A percentile compares a stretch with the other conserved stretches of the same genome.
Evolutionary conservation across 2,113 vertebrate species (phyloP).

Genomic region (Speoplatyrhinus poulsoni): DNA sequence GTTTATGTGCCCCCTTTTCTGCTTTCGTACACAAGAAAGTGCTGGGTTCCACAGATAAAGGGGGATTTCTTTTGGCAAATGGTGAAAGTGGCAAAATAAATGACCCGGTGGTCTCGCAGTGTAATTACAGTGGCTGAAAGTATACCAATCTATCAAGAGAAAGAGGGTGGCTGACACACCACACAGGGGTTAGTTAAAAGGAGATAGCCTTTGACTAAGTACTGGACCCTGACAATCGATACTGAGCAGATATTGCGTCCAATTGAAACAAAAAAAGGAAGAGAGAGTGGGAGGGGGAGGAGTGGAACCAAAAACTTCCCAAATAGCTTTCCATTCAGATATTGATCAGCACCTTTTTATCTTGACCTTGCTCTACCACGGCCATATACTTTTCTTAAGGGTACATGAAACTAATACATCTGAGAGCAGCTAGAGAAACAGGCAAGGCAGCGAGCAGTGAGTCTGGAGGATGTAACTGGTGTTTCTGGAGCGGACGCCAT

Average conservation of each 20-base stretch:
- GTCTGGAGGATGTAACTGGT: slow-evolving; percentile 62
- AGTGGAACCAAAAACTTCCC: slow-evolving; percentile 88
- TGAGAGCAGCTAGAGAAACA: slow-evolving; percentile 68
- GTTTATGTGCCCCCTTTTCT: slow-evolving; percentile 86
- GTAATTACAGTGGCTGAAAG: slow-evolving; percentile 98
- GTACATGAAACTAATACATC: slow-evolving; percentile 88
- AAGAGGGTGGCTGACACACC: slow-evolving; percentile 83
- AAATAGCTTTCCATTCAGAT: slow-evolving; percentile 91
- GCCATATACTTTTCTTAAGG: slow-evolving; percentile 86
- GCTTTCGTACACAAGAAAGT: slow-evolving; percentile 89
- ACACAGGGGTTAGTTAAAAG: slow-evolving; percentile 97
- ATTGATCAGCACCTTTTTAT: slow-evolving; percentile 87
- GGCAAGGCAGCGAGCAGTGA: slow-evolving; percentile 32
- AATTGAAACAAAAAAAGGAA: slow-evolving; percentile 51
- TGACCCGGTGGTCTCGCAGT: slow-evolving; percentile 90
- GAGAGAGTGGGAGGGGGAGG: slow-evolving; percentile 18
- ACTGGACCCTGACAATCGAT: slow-evolving; percentile 93
- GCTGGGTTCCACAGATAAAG: slow-evolving; percentile 95
- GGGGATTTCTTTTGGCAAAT: slow-evolving; percentile 84
- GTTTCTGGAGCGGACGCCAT: slow-evolving; percentile 55
- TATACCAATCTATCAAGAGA: slow-evolving; percentile 96
- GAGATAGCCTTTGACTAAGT: slow-evolving; percentile 99
- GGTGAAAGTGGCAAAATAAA: slow-evolving; percentile 90
- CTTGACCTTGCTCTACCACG: slow-evolving; percentile 87
- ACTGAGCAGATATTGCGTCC: slow-evolving; percentile 90